These are phyloP conservation scores for Blera fallax DNA, from an alignment of 2,888 invertebrate species.

Conservation along the genomic window DNA sequence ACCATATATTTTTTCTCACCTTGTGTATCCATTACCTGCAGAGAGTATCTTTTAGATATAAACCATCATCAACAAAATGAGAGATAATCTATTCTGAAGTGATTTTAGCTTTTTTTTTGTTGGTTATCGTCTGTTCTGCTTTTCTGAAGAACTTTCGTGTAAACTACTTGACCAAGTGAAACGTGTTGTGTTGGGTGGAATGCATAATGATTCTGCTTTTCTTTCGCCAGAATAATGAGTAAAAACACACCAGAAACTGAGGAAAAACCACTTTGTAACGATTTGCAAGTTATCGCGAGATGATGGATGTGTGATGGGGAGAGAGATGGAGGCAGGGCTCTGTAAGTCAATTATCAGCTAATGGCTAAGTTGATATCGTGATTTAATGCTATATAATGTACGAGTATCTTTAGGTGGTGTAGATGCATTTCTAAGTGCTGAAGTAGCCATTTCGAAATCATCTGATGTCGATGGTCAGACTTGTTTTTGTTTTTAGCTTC, in stretches of 20 bases:
- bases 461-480: no score
- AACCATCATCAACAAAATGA: slow-evolving; percentile 63
- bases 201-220: slow-evolving; percentile 54
- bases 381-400: slow-evolving; percentile 33
- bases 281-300: slow-evolving; percentile 64
- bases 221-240: slow-evolving; percentile 36
- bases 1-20: slow-evolving; percentile 52
- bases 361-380: slow-evolving; percentile 60
- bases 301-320: slow-evolving; percentile 51
- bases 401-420: slow-evolving; percentile 1
- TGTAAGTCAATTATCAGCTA: slow-evolving; percentile 55
- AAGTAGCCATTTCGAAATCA: slow-evolving; percentile 21
- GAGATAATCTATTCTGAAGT: slow-evolving; percentile 68
- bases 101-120: slow-evolving; percentile 30
- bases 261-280: slow-evolving; percentile 54
- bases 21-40: slow-evolving; percentile 64
- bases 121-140: background rate
- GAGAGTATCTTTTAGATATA: slow-evolving; percentile 56
- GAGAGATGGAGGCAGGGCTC: background rate
- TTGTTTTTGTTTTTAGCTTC: background rate
- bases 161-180: slow-evolving; percentile 54
- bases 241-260: slow-evolving; percentile 3
- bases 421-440: slow-evolving; percentile 44
- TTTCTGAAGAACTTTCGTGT: slow-evolving; percentile 15
- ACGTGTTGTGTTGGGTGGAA: slow-evolving; percentile 46